Evolutionary conservation across 2,113 vertebrate species (phyloP), one percentile per base, ranked within the genome.

Genomic region (Calidris pugnax): DNA sequence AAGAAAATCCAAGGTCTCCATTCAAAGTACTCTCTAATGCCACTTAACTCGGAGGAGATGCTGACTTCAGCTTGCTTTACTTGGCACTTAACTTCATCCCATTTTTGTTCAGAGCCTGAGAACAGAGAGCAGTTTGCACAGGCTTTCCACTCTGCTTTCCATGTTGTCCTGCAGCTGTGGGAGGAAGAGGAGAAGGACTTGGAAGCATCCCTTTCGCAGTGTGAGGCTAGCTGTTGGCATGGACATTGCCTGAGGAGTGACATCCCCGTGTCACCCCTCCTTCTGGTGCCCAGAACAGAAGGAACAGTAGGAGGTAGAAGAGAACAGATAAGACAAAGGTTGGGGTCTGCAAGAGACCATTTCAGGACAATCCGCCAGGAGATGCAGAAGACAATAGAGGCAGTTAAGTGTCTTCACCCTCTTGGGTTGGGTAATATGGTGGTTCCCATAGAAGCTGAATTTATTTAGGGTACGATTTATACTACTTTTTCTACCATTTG

Each of bases 11-110:
- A 68, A 89, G 69, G 56, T 89, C 68, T 90, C 28, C 13, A 8
- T 73, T 89, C 63, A 26, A 60, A 87, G 55, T 45, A 30, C 28
- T 69, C 37, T 37, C 45, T 91, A 87, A 90, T 83, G 50, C 78
- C 57, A 57, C 90, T 96, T 91, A 96, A 68, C 43, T 79, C 37
- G 3, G 74, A 85, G 78, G 53, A 91, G 91, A 82, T 86, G 91
- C 85, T 96, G 85, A 83, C 72, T 66, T 32, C 53, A 83, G 90
- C 78, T 91, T 56, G 35, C 87, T 91, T 75, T 71, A 8, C 85
- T 74, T 93, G 91, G 74, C 75, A 55, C 53, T 51, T 59, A 39
- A 41, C 68, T 47, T 77, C 47, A 47, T 69, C 59, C 74, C 26
- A 1, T 3, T 9, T 37, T 56, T 47, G 82, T 76, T 77, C 53